phyloP scores from a whole-genome alignment of 2,113 vertebrate genomes.

The Hydrochoerus hydrochaeris region DNA sequence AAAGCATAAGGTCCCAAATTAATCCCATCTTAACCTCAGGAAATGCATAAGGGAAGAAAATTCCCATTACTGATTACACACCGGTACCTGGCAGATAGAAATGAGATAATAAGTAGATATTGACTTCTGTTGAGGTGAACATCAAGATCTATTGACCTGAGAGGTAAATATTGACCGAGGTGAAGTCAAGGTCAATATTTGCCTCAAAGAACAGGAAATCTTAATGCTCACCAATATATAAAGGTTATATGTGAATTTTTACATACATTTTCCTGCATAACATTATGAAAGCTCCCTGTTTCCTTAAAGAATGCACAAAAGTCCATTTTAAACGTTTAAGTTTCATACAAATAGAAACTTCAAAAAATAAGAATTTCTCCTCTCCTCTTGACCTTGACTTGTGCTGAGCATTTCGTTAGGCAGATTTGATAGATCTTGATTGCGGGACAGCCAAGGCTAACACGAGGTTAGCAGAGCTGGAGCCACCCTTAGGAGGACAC shows the following conservation, averaged over 20 bases:
- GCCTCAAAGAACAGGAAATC: slow-evolving; percentile 82
- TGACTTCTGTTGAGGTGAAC: slow-evolving; percentile 84
- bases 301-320: slow-evolving; percentile 61
- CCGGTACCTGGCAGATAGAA: slow-evolving; percentile 82
- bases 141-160: slow-evolving; percentile 83
- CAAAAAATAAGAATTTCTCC: slow-evolving; percentile 36
- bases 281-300: slow-evolving; percentile 67
- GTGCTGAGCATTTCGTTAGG: slow-evolving; percentile 44
- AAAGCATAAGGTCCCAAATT: slow-evolving; percentile 77
- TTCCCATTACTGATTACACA: slow-evolving; percentile 83
- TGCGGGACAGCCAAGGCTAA: slow-evolving; percentile 47
- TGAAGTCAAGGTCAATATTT: slow-evolving; percentile 84
- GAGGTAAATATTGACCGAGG: slow-evolving; percentile 84
- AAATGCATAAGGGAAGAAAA: slow-evolving; percentile 82
- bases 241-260: slow-evolving; percentile 84
- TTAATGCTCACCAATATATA: slow-evolving; percentile 82
- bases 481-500: background rate
- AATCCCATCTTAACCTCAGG: slow-evolving; percentile 78
- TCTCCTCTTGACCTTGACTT: slow-evolving; percentile 49
- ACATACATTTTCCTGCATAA: slow-evolving; percentile 76
- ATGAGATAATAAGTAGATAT: slow-evolving; percentile 85
- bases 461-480: slow-evolving; percentile 30
- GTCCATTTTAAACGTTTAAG: slow-evolving; percentile 59
- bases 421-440: slow-evolving; percentile 32
- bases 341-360: slow-evolving; percentile 18